Percentiles rank a stretch among this genome's conserved stretches.
phyloP scores from a whole-genome alignment of 2,797 vertebrate genomes.

The Hemitrygon akajei region DNA sequence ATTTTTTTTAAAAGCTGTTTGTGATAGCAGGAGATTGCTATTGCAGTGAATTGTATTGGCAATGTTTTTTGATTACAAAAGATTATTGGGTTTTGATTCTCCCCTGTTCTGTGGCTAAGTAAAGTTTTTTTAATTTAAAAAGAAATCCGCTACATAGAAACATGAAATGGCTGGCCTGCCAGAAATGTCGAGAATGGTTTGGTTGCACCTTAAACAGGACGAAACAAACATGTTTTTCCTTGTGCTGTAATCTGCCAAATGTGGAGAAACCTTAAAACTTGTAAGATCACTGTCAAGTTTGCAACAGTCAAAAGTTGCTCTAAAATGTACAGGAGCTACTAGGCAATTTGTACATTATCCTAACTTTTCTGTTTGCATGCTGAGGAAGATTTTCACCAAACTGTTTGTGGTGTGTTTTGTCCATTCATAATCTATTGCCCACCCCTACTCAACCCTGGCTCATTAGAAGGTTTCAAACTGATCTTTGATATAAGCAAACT shows the following conservation, averaged over 20 bases:
- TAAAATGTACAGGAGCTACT: neutral
- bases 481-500: constrained; percentile 27
- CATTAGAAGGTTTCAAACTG: neutral
- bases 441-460: neutral
- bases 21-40: constrained; percentile 10
- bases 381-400: neutral
- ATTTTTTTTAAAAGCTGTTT: constrained; percentile 19
- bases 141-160: constrained; percentile 34
- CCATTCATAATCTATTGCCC: neutral
- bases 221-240: neutral
- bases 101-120: constrained; percentile 21
- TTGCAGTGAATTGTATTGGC: neutral
- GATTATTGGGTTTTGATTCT: neutral
- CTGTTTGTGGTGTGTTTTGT: constrained; percentile 7
- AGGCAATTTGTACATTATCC: constrained; percentile 25
- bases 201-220: constrained; percentile 32
- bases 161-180: constrained; percentile 10
- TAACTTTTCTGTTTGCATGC: constrained; percentile 17
- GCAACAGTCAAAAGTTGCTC: constrained; percentile 16
- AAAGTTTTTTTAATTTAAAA: neutral
- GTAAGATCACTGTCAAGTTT: neutral
- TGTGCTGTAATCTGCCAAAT: constrained; percentile 27
- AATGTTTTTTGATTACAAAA: neutral
- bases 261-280: constrained; percentile 19
- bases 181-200: constrained; percentile 27